Evolutionary conservation across 2,113 vertebrate genomes (phyloP).

Genomic region (Azemiops feae): DNA sequence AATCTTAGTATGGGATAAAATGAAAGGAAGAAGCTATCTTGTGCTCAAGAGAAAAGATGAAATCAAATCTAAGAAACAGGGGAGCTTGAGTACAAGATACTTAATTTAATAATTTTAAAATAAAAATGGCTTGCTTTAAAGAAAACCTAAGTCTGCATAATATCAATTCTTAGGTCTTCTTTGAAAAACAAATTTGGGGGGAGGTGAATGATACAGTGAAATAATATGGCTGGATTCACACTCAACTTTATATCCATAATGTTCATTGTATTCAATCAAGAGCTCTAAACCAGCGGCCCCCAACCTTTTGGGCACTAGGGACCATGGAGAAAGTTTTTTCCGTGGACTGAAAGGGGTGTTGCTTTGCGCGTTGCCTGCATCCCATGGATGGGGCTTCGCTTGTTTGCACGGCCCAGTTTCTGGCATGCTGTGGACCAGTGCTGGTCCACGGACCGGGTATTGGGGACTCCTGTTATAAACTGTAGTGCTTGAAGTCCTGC

Average conservation of each 20-base stretch:
- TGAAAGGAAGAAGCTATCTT: not conserved
- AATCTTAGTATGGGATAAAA: not conserved
- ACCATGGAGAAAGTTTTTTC: too few species aligned
- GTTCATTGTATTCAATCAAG: not conserved
- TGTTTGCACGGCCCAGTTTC: too few species aligned
- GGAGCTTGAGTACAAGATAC: not conserved
- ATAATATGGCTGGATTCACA: not conserved
- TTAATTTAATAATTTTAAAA: not conserved
- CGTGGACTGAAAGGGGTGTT: too few species aligned
- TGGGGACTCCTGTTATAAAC: not conserved
- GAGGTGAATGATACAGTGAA: not conserved
- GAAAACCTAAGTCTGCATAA: not conserved
- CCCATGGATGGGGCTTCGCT: too few species aligned
- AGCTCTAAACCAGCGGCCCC: too few species aligned
- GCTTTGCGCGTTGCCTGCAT: too few species aligned
- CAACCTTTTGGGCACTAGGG: too few species aligned
- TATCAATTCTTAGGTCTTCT: not conserved
- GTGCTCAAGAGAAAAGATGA: not conserved
- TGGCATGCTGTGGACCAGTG: too few species aligned
- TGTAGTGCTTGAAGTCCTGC: not conserved
- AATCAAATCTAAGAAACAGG: not conserved
- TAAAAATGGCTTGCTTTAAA: not conserved
- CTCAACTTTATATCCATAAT: not conserved
- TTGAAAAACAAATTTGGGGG: not conserved
- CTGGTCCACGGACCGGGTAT: too few species aligned